These are phyloP conservation scores for Chionomys nivalis DNA, from an alignment of 2,113 vertebrate species.

Conservation along the genomic window DNA sequence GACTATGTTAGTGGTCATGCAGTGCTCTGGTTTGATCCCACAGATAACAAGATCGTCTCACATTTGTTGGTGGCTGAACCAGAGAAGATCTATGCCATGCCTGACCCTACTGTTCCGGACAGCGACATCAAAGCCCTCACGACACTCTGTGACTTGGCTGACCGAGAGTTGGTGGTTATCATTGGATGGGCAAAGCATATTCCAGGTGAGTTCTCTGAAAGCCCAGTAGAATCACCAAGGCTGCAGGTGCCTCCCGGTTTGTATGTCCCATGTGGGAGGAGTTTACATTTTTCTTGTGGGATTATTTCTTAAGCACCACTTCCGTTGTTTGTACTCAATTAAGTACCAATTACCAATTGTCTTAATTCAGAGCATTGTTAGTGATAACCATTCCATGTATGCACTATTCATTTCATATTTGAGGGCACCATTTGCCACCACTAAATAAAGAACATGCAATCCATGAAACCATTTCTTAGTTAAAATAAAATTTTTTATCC, in stretches of 20 bases:
- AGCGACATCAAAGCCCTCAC: constrained; percentile 99
- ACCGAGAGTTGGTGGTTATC: constrained; percentile 98
- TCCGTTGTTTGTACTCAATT: neutral
- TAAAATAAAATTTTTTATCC: neutral
- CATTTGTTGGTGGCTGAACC: constrained; percentile 99
- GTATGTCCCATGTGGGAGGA: neutral
- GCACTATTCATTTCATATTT: neutral
- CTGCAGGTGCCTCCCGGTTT: neutral
- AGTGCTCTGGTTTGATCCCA: constrained; percentile 87
- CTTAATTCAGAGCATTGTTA: neutral
- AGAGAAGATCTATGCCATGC: constrained; percentile 99
- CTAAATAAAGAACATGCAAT: neutral
- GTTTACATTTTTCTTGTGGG: neutral
- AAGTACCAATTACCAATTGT: neutral
- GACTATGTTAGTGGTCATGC: constrained; percentile 76
- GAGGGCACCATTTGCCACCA: neutral
- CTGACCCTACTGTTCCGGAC: constrained; percentile 98
- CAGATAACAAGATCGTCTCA: constrained; percentile 99
- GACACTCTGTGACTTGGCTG: constrained; percentile 98
- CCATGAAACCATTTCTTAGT: neutral
- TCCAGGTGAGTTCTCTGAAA: constrained; percentile 90
- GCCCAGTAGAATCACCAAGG: neutral
- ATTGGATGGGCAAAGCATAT: constrained; percentile 99
- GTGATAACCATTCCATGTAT: neutral
- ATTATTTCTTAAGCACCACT: neutral